Conservation (phyloP, 2,113 vertebrate species). For the Vimba vimba region DNA sequence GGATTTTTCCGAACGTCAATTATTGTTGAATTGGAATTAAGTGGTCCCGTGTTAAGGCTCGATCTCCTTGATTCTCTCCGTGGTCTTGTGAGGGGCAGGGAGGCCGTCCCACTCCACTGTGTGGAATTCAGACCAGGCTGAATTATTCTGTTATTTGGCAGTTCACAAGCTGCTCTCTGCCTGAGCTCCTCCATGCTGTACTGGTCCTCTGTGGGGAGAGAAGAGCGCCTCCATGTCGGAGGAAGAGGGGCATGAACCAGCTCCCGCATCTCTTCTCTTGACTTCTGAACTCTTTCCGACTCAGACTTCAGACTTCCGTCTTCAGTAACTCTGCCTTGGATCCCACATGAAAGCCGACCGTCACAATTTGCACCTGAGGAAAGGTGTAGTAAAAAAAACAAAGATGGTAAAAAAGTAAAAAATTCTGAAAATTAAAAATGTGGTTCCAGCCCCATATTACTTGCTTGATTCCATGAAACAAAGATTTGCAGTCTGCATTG, state of each 20-base stretch:
- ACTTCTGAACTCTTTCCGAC: slow-evolving; percentile 69
- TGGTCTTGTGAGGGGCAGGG: slow-evolving; percentile 72
- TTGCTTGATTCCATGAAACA: not conserved
- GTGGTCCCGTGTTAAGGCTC: slow-evolving; percentile 74
- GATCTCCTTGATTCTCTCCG: slow-evolving; percentile 80
- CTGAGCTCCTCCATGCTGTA: slow-evolving; percentile 75
- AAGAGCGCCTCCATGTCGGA: slow-evolving; percentile 89
- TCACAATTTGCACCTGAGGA: slow-evolving; percentile 44
- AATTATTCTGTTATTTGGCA: slow-evolving; percentile 62
- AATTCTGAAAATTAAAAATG: not conserved
- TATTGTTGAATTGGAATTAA: slow-evolving; percentile 75
- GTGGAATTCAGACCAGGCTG: slow-evolving; percentile 64
- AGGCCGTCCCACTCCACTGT: slow-evolving; percentile 59
- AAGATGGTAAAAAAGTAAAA: not conserved
- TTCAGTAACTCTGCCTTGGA: slow-evolving; percentile 54
- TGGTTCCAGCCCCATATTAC: not conserved
- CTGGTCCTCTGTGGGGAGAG: slow-evolving; percentile 83
- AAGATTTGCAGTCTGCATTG: not conserved
- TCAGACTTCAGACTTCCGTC: slow-evolving; percentile 41
- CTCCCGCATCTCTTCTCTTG: slow-evolving; percentile 83
- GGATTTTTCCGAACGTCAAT: slow-evolving; percentile 93
- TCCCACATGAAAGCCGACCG: slow-evolving; percentile 53
- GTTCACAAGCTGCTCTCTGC: slow-evolving; percentile 68
- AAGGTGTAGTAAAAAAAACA: not conserved
- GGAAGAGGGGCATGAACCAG: slow-evolving; percentile 86